Base-by-base conservation (phyloP, 2,888 invertebrate species). In the Trissoscelio sp. region DNA sequence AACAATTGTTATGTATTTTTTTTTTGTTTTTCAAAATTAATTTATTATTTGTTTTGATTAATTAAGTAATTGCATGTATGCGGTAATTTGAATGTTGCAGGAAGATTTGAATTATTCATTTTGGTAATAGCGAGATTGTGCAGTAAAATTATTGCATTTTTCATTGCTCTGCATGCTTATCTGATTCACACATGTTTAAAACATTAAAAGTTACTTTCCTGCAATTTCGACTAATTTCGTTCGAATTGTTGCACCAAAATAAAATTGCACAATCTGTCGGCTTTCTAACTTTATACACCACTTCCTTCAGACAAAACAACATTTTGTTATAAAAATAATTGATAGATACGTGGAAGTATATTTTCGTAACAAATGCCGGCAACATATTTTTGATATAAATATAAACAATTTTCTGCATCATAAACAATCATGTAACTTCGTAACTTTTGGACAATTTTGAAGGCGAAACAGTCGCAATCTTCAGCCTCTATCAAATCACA, bases 281-380 rank as follows among this genome's bases (percentile, higher is more conserved):
- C 46, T n/a, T 18, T 46, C 53, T 24, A 62, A 31, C 46, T 46
- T 62, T n/a, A n/a, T 46, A 31, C 5, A 14, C 31, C 60, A 48
- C 66, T 67, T 67, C 28, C 58, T 62, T 62, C 48, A 72, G 72
- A 72, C 72, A 31, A 72, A 72, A 72, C 72, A 72, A 72, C 24
- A 51, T 53, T 51, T 57, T 14, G 66, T 16, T 53, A 18, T 42
- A 53, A 72, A 72, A 72, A 72, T 72, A 62, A 62, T 72, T 72
- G 60, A 72, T 72, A 46, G 55, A 24, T 57, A 9, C 51, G 46
- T 48, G 70, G 60, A 60, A 72, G 14, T 51, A 51, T 60, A 51
- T 72, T 60, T 51, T 72, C 57, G 69, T 12, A 39, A 20, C 20
- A 57, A 57, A 37, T 6, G 28, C 22, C 18, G 31, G n/a, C 34